Evolutionary conservation across 2,113 vertebrate species (phyloP).

Genomic region (Daubentonia madagascariensis): DNA sequence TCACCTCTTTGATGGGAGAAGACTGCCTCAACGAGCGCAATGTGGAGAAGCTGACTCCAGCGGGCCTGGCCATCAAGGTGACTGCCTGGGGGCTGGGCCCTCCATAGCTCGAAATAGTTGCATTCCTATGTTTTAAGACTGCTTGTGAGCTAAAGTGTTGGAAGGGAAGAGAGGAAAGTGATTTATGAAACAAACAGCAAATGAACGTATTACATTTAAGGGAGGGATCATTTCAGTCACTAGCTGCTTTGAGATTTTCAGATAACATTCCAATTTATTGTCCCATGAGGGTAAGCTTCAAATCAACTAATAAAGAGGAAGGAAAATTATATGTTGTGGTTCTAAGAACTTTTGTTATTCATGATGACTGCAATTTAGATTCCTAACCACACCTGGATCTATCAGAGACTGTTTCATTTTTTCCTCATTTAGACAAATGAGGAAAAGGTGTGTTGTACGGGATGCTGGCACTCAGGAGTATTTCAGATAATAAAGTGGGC

Average conservation of each 20-base stretch:
- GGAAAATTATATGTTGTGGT: neutral
- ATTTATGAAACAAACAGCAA: neutral
- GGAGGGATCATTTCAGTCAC: neutral
- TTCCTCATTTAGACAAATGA: neutral
- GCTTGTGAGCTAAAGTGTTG: neutral
- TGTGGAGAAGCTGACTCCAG: conserved; percentile 92
- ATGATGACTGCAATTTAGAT: neutral
- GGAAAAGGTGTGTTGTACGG: conserved; percentile 34
- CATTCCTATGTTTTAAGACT: conserved; percentile 4
- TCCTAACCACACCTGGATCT: neutral
- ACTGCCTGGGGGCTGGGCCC: neutral
- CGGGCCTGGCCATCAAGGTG: conserved; percentile 97
- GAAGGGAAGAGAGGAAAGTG: neutral
- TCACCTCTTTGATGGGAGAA: conserved; percentile 98
- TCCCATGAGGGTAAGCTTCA: neutral
- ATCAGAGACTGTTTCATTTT: neutral
- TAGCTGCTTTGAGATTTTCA: conserved; percentile 14
- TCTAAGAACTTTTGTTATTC: conserved; percentile 24
- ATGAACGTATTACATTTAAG: neutral
- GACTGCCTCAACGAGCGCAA: conserved; percentile 96
- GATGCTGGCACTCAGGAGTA: neutral
- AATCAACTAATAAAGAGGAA: neutral
- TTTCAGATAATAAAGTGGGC: neutral
- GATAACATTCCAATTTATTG: neutral
- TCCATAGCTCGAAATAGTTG: neutral